Base-by-base conservation (phyloP, 2,797 vertebrate species). In the Poecilia picta region DNA sequence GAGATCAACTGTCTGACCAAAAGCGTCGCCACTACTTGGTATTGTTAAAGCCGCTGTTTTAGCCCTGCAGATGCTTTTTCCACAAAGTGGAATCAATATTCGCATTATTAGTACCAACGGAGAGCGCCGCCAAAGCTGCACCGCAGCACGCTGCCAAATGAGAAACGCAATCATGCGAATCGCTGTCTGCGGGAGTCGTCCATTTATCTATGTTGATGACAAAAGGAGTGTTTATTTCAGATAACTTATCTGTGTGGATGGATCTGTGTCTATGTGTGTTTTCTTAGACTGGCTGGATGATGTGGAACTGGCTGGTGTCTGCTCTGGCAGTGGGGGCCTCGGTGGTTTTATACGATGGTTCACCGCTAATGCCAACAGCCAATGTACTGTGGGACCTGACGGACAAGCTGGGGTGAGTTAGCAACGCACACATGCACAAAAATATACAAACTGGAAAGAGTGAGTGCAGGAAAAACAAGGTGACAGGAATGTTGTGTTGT, bases 251-350 rank as follows among this genome's bases (percentile, higher is more conserved):
- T 2, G 12, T 78, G 78, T 78, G 66, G 64, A 20, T 78, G 59
- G 71, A 1, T 83, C 1, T 83, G 28, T 80, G 41, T 77, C 47
- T 75, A 51, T 83, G 49, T 85, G 68, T 71, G 41, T 46, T 71
- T 43, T 46, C 45, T 87, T 47, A 99, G 98, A 97, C 95, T 0
- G 98, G 98, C 88, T 99, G 98, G 98, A 99, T 99, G 98, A 99
- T 99, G 98, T 99, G 98, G 98, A 99, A 99, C 90, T 99, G 98
- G 98, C 89, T 98, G 87, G 93, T 99, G 82, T 96, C 97, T 0
- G 95, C 97, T 0, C 95, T 99, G 62, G 97, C 98, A 45, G 96
- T 97, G 0, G 98, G 98, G 39, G 96, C 97, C 0, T 97, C 98
- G 0, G 94, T 99, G 89, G 98, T 99, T 76, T 89, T 99, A 25